Percentiles rank a stretch among this genome's conserved stretches.
Conservation (phyloP, 2,113 vertebrate species). For the Pelvicachromis taeniatus region DNA sequence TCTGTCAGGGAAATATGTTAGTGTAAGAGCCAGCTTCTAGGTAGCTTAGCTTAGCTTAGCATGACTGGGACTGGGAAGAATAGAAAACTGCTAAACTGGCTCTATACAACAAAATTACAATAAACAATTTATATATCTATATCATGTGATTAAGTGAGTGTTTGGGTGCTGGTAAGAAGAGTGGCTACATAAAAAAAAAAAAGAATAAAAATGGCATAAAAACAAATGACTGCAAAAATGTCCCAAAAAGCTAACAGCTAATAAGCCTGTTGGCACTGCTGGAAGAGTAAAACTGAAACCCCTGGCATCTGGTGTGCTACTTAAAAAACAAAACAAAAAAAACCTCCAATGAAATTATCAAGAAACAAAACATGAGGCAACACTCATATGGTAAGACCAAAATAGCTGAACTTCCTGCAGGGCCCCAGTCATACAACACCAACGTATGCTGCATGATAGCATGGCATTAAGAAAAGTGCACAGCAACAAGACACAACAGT, state of each 20-base stretch:
- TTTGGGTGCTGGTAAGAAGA: background rate
- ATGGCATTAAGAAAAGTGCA: slow-evolving; percentile 64
- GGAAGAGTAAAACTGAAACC: background rate
- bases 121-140: background rate
- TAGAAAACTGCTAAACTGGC: background rate
- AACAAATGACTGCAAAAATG: background rate
- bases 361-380: slow-evolving; percentile 38
- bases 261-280: background rate
- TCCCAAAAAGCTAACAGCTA: background rate
- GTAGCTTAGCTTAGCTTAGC: background rate
- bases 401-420: slow-evolving; percentile 59
- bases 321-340: slow-evolving; percentile 5
- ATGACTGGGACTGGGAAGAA: background rate
- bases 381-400: slow-evolving; percentile 40
- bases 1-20: background rate
- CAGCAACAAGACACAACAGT: slow-evolving; percentile 74
- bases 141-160: background rate
- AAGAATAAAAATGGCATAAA: background rate
- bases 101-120: background rate
- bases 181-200: background rate
- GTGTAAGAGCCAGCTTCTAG: background rate
- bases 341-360: slow-evolving; percentile 10
- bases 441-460: slow-evolving; percentile 47
- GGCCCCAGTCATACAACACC: slow-evolving; percentile 60
- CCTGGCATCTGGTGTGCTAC: slow-evolving; percentile 4